Conservation (phyloP, 2,113 vertebrate genomes). For the Ginglymostoma cirratum region DNA sequence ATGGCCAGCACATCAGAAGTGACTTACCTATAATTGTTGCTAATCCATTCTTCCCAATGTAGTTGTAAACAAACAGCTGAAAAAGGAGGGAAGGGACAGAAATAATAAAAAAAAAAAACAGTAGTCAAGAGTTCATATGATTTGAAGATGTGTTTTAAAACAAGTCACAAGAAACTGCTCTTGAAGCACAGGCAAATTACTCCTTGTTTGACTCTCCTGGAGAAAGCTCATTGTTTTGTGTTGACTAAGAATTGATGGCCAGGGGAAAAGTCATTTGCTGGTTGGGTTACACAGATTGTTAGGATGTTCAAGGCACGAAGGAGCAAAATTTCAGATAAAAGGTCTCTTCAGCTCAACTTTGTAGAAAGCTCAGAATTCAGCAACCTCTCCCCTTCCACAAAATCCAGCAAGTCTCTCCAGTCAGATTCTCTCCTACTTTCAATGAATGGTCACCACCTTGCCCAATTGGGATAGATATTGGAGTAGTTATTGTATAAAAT, state of each 20-base stretch:
- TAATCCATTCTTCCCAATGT: constrained; percentile 70
- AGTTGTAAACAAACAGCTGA: constrained; percentile 86
- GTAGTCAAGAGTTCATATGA: background rate
- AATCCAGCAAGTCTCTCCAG: background rate
- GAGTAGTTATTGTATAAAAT: no score
- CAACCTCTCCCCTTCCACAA: background rate
- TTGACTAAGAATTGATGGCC: no score
- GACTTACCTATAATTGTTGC: constrained; percentile 70
- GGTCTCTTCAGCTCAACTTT: no score
- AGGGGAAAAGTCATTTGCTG: background rate
- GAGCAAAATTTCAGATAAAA: background rate
- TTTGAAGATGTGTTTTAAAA: background rate
- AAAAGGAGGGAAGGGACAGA: constrained; percentile 37
- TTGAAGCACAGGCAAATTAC: background rate
- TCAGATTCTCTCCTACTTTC: background rate
- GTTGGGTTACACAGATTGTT: background rate
- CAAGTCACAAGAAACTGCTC: background rate
- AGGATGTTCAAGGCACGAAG: background rate
- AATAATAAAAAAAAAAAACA: background rate
- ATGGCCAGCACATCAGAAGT: background rate
- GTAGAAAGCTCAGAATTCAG: background rate
- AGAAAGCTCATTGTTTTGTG: background rate
- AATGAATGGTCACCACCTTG: no score
- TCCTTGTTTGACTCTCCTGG: background rate
- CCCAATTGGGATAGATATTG: background rate